phyloP scores from a whole-genome alignment of 2,888 invertebrate species.

The Xanthorhoe designata region DNA sequence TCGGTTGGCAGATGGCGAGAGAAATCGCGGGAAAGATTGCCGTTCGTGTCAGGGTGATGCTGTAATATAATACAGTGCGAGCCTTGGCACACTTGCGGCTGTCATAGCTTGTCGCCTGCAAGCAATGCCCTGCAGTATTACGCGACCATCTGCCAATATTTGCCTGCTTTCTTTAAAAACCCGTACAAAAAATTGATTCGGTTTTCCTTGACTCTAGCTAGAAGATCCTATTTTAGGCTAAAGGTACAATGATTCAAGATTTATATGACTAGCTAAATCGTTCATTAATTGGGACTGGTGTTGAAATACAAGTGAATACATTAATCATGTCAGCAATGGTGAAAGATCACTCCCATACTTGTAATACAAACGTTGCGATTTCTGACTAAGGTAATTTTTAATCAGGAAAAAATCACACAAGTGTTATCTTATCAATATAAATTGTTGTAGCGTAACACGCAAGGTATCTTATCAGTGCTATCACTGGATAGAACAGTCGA shows the following conservation, averaged over 20 bases:
- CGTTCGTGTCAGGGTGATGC: constrained; percentile 29
- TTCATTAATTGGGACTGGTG: no score
- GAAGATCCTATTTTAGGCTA: neutral
- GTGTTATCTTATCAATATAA: neutral
- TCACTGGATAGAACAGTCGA: constrained; percentile 4
- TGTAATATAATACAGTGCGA: constrained; percentile 15
- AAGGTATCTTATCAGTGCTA: constrained; percentile 4
- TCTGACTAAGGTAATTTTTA: no score
- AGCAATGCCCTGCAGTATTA: constrained; percentile 4
- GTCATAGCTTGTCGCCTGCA: constrained; percentile 1
- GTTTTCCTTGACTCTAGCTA: neutral
- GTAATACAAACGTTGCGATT: no score
- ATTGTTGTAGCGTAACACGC: neutral
- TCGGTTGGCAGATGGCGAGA: constrained; percentile 1
- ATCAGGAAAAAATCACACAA: neutral
- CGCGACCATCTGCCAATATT: constrained; percentile 14
- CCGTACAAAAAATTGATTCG: neutral
- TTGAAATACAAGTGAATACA: no score
- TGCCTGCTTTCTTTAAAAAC: constrained; percentile 1
- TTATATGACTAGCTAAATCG: no score
- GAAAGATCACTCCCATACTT: no score
- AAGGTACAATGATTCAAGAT: no score
- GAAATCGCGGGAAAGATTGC: constrained; percentile 19
- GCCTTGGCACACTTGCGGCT: constrained; percentile 27
- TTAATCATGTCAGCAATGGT: no score